Evolutionary conservation across 2,797 vertebrate species (phyloP), one percentile per base, ranked within the genome.

Genomic region (Sphenopsis melanotis): DNA sequence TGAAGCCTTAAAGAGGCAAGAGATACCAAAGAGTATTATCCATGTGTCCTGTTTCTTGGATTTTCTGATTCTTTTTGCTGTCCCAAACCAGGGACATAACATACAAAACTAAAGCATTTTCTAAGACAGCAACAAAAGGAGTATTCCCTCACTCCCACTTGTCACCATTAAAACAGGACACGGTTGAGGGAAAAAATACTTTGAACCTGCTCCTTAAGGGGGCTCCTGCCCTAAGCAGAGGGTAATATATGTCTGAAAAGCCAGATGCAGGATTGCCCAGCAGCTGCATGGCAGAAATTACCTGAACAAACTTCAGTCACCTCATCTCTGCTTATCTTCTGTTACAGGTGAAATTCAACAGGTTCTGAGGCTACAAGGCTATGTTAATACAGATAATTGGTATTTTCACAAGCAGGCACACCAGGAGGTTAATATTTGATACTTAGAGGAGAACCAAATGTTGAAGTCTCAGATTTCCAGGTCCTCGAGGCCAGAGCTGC

Each of bases 381-480:
- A 3, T 6, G 6, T 47, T 66, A 49, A 76, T 26, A 32, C 5
- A 52, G 63, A 36, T 21, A 52, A 49, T 13, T n/a, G 52, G 8
- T 30, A 23, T 56, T 92, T 85, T 56, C 72, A 65, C 18, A 60
- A 61, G 56, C 12, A 47, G 23, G 14, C 34, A 77, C 42, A 29
- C 12, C 39, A 49, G 32, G 10, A 49, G 19, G 26, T 46, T 50
- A 26, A 17, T 59, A 42, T 60, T 64, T 64, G 44, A 16, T 27
- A 64, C 32, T 50, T 12, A 14, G 0, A 13, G 32, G 3, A 68
- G 23, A 11, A 68, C 20, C 37, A 64, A 59, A 37, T 0, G 0
- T 7, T 52, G 47, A 70, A 64, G 49, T 47, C 52, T 65, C 46
- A 55, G 9, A 27, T 2, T 30, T 85, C 1, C 10, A 46, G 11